Percentiles rank a stretch among this genome's conserved stretches.
phyloP scores from a whole-genome alignment of 1,140 invertebrate genomes.

The Macrobrachium nipponense region DNA sequence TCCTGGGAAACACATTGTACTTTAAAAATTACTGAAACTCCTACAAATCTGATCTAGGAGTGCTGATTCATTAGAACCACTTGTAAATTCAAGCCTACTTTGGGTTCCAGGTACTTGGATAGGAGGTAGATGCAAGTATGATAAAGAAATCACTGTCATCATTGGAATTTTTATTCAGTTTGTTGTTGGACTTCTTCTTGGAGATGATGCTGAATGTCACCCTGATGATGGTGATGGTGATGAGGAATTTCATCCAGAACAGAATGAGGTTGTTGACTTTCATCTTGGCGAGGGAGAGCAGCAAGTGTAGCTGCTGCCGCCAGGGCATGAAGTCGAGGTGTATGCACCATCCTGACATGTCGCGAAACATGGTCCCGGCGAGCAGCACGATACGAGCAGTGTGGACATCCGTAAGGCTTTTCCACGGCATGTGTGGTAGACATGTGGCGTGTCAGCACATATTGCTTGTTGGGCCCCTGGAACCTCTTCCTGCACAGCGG shows the following conservation, averaged over 20 bases:
- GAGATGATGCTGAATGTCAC: conserved; percentile 31
- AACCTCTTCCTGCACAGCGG: conserved; percentile 63
- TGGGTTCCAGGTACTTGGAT: no score
- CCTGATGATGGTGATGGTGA: conserved; percentile 31
- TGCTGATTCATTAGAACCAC: no score
- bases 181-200: conserved; percentile 32
- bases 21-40: no score
- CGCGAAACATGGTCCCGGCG: conserved; percentile 63
- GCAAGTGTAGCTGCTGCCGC: conserved; percentile 54
- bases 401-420: conserved; percentile 67
- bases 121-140: no score
- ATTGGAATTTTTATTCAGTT: conserved; percentile 16
- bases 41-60: no score
- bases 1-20: no score
- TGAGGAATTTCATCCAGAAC: background rate
- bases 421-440: conserved; percentile 56
- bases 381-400: conserved; percentile 67
- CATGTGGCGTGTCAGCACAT: conserved; percentile 60
- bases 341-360: conserved; percentile 62
- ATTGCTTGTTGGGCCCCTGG: conserved; percentile 60
- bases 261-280: background rate
- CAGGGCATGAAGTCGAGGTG: conserved; percentile 50
- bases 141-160: no score
- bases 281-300: conserved; percentile 32
- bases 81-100: no score